Base-by-base conservation (phyloP, 1,140 invertebrate species). In the Ephestia elutella region DNA sequence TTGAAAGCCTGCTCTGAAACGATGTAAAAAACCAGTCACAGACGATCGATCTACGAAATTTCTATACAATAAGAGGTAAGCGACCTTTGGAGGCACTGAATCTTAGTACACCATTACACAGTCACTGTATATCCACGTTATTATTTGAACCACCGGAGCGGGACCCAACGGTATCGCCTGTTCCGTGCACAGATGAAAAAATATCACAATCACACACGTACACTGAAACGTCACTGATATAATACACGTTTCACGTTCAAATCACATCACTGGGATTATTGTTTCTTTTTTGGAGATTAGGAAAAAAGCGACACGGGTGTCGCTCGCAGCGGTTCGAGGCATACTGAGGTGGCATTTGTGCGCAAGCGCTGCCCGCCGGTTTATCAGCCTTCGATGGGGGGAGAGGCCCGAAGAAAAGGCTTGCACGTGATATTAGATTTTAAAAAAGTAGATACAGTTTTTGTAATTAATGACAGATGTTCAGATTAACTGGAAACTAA, bases 31-130 rank as follows among this genome's bases (percentile, higher is more conserved):
- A 44, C 38, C 13, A 44, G 38, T 15, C 13, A 44, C 13, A 44
- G 15, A 44, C 38, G 38, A 44, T 17, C 38, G 38, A 44, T 44
- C 38, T 44, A 44, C 38, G 15, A 44, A 44, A 44, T 44, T 44
- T 44, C 38, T 44, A 50, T 10, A 50, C 49, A 50, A 50, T 50
- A 19, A 50, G 83, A 86, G 83, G 83, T 85, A 83, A 80, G 79
- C 82, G 80, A 86, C 78, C 83, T 86, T 80, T 86, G 73, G 75
- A 72, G 64, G 72, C 70, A 71, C 71, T 81, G 82, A 80, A 83
- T 82, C 81, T 84, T 84, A 84, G 77, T 73, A 75, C 73, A 78
- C 72, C 77, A 77, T 72, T 74, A 76, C 75, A 82, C 80, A 73
- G 71, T 70, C 72, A 81, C 78, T 76, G 73, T 82, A 80, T 74